phyloP scores from a whole-genome alignment of 2,797 vertebrate genomes.

The Protosalanx chinensis region DNA sequence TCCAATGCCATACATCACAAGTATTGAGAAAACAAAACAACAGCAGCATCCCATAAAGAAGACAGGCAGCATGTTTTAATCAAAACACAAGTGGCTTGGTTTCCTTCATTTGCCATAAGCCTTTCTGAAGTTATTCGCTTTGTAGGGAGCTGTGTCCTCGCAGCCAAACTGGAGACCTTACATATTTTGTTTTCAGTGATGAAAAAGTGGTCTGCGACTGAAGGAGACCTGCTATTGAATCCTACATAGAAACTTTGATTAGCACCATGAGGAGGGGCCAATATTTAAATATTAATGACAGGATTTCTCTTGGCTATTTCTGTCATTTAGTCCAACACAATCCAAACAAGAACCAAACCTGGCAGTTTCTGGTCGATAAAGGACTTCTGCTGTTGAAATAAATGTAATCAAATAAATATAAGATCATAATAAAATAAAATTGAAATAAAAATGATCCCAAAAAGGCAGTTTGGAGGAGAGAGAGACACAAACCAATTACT shows the following conservation, averaged over 20 bases:
- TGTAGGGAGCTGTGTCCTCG: constrained; percentile 10
- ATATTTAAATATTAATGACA: background rate
- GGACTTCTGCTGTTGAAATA: constrained; percentile 11
- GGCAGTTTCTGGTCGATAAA: background rate
- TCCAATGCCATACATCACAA: constrained; percentile 50
- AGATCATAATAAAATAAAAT: no score
- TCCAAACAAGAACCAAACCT: background rate
- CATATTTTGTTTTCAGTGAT: constrained; percentile 13
- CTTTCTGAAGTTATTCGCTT: constrained; percentile 27
- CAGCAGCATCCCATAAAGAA: constrained; percentile 24
- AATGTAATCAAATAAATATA: background rate
- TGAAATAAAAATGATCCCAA: constrained; percentile 23
- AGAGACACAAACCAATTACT: constrained; percentile 29
- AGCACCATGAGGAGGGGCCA: background rate
- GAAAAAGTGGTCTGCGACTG: constrained; percentile 7
- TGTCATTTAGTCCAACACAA: no score
- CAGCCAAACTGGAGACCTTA: constrained; percentile 18
- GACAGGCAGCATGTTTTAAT: constrained; percentile 48
- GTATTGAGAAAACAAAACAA: constrained; percentile 42
- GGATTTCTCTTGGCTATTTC: background rate
- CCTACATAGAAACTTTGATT: background rate
- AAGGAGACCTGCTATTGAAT: background rate
- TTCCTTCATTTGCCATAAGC: constrained; percentile 31
- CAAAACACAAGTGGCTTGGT: constrained; percentile 45
- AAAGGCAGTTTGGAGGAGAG: constrained; percentile 31